These are phyloP conservation scores for Neogale vison DNA, from an alignment of 2,113 vertebrate genomes.

Conservation along the genomic window DNA sequence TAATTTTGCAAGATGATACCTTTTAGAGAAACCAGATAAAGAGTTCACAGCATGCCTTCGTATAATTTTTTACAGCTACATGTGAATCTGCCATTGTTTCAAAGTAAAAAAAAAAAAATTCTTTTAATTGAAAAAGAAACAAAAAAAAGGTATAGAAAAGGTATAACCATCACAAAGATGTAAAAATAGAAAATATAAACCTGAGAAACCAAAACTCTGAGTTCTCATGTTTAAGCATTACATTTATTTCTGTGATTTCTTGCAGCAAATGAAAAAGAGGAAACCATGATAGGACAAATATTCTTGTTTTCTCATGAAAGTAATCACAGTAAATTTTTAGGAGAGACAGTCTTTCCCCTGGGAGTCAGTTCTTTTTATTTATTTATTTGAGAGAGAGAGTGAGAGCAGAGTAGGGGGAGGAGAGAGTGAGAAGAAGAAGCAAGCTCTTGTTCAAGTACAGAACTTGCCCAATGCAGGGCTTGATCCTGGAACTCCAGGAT, in stretches of 20 bases:
- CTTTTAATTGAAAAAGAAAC: background rate
- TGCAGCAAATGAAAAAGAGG: background rate
- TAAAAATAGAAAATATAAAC: background rate
- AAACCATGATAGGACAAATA: background rate
- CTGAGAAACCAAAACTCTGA: background rate
- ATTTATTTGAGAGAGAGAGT: no score
- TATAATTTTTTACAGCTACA: background rate
- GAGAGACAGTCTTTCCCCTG: background rate
- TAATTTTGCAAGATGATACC: conserved; percentile 23
- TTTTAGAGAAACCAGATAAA: background rate
- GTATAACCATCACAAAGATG: background rate
- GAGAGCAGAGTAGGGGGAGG: no score
- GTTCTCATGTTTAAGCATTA: background rate
- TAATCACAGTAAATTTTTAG: background rate
- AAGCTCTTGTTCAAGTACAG: no score
- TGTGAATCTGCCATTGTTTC: background rate
- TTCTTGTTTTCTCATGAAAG: conserved; percentile 9
- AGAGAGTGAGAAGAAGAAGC: no score
- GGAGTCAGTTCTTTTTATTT: background rate
- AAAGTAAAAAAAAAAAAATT: background rate
- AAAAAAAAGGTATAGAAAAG: conserved; percentile 34
- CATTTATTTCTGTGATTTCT: background rate
- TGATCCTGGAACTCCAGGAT: no score
- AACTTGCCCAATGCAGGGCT: no score
- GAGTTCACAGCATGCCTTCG: background rate